phyloP scores from a whole-genome alignment of 2,797 vertebrate species.

The Mus spretus region DNA sequence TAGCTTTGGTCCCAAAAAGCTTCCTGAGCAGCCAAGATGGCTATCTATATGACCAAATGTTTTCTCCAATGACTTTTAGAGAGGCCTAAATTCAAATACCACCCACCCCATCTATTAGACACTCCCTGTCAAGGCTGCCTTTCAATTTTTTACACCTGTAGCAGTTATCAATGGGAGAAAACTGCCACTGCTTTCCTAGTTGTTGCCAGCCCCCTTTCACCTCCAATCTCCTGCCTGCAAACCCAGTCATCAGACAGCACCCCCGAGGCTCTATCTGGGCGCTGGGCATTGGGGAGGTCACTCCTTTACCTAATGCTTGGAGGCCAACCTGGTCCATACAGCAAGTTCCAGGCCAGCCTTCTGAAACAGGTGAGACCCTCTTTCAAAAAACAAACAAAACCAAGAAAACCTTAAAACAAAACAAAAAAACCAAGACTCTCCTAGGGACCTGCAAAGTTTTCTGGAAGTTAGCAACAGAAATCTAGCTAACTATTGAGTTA shows the following conservation, averaged over 20 bases:
- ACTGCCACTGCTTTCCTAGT: background rate
- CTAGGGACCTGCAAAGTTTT: background rate
- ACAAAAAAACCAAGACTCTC: background rate
- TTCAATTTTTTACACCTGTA: background rate
- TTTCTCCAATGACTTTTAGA: background rate
- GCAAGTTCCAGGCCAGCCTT: background rate
- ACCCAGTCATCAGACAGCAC: background rate
- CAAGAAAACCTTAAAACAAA: background rate
- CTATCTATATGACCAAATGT: fast-evolving
- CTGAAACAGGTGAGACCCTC: background rate
- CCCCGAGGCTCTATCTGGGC: background rate
- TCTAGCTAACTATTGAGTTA: background rate
- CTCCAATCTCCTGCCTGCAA: background rate
- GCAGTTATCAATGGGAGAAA: background rate
- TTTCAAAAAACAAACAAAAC: background rate
- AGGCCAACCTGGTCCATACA: background rate
- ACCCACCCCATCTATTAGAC: background rate
- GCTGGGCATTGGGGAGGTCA: background rate
- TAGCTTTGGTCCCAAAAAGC: background rate
- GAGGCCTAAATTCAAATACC: background rate
- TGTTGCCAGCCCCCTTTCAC: background rate
- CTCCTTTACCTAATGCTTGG: background rate
- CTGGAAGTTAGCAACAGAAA: background rate
- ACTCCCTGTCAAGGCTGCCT: background rate
- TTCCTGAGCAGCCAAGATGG: background rate